Conservation (phyloP, 2,113 vertebrate species). For the Gracilinanus agilis region DNA sequence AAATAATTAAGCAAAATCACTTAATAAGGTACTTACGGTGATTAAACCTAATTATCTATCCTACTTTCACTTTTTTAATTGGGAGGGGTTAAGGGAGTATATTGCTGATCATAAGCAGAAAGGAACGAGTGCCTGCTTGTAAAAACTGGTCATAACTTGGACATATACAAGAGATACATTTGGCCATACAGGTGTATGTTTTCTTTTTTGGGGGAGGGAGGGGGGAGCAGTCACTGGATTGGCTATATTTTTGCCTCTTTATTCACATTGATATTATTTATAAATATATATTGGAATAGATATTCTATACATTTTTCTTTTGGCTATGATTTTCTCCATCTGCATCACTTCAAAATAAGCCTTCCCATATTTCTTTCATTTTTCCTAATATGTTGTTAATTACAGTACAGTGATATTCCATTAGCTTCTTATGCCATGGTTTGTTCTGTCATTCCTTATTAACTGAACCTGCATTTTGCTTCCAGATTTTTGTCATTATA, state of each 20-base stretch:
- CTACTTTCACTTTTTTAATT: background rate
- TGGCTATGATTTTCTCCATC: background rate
- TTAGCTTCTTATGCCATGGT: background rate
- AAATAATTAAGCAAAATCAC: background rate
- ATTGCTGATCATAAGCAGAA: background rate
- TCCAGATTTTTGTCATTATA: background rate
- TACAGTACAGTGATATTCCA: background rate
- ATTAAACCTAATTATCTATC: background rate
- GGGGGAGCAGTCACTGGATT: too few species aligned
- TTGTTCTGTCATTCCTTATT: background rate
- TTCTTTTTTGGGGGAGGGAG: too few species aligned
- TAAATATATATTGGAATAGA: background rate
- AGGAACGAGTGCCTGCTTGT: background rate
- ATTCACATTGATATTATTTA: background rate
- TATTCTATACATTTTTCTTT: background rate
- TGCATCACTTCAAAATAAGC: background rate
- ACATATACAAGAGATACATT: background rate
- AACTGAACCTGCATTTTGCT: background rate
- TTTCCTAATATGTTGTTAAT: background rate
- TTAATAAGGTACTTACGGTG: background rate
- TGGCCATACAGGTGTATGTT: too few species aligned
- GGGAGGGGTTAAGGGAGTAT: too few species aligned
- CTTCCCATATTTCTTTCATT: background rate
- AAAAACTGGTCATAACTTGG: background rate
- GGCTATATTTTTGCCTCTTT: background rate